Conservation (phyloP, 2,888 invertebrate species). For the Yponomeuta evonymella region DNA sequence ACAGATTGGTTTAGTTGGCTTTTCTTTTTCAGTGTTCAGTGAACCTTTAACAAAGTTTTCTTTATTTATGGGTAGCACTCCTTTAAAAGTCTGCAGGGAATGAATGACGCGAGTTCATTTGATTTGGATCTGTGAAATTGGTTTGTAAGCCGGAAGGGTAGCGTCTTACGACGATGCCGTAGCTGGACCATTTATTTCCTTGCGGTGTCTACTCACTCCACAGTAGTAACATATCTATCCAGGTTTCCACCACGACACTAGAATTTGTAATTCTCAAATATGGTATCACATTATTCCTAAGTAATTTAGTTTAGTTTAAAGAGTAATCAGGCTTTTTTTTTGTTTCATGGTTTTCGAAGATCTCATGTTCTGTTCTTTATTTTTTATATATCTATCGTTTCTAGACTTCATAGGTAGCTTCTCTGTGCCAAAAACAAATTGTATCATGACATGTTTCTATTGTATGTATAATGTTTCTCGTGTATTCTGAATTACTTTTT, state of each 20-base stretch:
- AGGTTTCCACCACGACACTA: neutral
- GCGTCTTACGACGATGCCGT: too few relatives aligned
- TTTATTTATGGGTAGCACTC: too few relatives aligned
- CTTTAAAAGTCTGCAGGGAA: too few relatives aligned
- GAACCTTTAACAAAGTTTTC: too few relatives aligned
- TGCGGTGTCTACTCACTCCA: too few relatives aligned
- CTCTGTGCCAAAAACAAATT: slow-evolving; percentile 60
- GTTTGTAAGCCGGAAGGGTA: too few relatives aligned
- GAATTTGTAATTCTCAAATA: slow-evolving; percentile 4
- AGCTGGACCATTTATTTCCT: too few relatives aligned
- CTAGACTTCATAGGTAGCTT: slow-evolving; percentile 27
- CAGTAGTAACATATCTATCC: neutral
- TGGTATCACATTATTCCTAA: slow-evolving; percentile 22
- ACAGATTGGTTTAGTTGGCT: too few relatives aligned
- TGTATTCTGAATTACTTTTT: neutral
- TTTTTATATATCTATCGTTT: slow-evolving; percentile 39
- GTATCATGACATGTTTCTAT: slow-evolving; percentile 59
- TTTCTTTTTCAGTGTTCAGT: too few relatives aligned
- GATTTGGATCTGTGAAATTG: too few relatives aligned
- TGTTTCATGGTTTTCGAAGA: slow-evolving; percentile 56
- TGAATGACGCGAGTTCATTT: too few relatives aligned
- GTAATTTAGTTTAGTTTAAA: slow-evolving; percentile 28
- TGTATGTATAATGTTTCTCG: slow-evolving; percentile 31
- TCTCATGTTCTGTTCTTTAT: slow-evolving; percentile 55
- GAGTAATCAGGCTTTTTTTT: slow-evolving; percentile 5